Conservation (phyloP, 2,113 vertebrate genomes). For the Lagopus leucura region DNA sequence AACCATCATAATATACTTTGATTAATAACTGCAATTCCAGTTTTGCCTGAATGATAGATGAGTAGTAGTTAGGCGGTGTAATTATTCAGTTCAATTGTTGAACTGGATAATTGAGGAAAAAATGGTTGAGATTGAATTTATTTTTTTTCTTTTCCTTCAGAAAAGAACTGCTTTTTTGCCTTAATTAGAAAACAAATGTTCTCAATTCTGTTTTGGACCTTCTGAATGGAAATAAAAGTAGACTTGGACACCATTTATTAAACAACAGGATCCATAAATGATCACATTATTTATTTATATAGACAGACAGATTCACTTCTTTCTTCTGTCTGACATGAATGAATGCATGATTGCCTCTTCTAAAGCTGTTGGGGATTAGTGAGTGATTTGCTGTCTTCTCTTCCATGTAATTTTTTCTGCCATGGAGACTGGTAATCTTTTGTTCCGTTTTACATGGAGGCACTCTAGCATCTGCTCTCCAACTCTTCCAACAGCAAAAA, state of each 20-base stretch:
- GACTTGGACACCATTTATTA: neutral
- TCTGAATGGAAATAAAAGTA: neutral
- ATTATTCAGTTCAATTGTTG: conserved; percentile 31
- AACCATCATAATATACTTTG: conserved; percentile 4
- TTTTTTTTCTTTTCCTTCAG: neutral
- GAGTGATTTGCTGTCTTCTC: neutral
- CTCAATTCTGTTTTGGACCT: neutral
- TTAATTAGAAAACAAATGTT: conserved; percentile 20
- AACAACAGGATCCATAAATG: neutral
- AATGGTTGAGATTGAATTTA: neutral
- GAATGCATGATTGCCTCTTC: neutral
- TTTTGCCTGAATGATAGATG: conserved; percentile 47
- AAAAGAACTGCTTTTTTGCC: neutral
- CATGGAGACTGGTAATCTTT: neutral
- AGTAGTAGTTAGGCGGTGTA: conserved; percentile 11
- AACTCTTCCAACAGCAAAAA: neutral
- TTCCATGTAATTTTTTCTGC: neutral
- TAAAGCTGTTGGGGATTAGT: neutral
- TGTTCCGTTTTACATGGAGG: neutral
- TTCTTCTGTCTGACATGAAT: neutral
- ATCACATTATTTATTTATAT: neutral
- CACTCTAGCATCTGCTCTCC: neutral
- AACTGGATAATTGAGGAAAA: conserved; percentile 28
- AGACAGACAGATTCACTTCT: neutral
- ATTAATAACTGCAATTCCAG: conserved; percentile 61